Evolutionary conservation across 2,797 vertebrate species (phyloP).

Genomic region (Sebastiscus albofasciatus): DNA sequence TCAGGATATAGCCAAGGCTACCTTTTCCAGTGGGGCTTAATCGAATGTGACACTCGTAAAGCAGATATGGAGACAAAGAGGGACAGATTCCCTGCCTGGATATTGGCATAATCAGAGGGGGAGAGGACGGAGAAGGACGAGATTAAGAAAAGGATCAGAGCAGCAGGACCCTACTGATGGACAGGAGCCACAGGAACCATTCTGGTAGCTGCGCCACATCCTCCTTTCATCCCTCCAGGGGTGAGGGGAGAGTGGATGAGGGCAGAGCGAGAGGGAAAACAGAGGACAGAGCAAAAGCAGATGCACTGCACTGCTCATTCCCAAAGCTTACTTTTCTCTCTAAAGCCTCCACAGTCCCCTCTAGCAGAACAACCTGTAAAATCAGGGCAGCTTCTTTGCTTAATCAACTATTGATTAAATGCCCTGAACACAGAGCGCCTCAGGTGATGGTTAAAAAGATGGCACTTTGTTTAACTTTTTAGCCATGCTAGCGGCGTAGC

Average conservation of each 20-base stretch:
- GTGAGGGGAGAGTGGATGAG: not conserved
- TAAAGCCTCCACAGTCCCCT: not conserved
- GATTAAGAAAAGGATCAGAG: slow-evolving; percentile 55
- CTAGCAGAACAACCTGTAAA: slow-evolving; percentile 9
- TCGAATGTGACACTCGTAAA: slow-evolving; percentile 42
- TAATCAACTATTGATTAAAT: slow-evolving; percentile 42
- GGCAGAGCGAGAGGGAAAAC: not conserved
- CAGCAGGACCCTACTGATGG: slow-evolving; percentile 33
- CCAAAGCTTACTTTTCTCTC: slow-evolving; percentile 8
- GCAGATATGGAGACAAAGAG: slow-evolving; percentile 24
- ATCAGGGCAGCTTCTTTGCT: slow-evolving; percentile 5
- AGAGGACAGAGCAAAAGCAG: slow-evolving; percentile 7
- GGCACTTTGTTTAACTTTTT: not conserved
- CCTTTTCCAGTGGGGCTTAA: slow-evolving; percentile 18
- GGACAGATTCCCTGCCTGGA: slow-evolving; percentile 14
- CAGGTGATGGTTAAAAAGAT: not conserved
- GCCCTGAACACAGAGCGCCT: not conserved
- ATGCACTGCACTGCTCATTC: slow-evolving; percentile 10
- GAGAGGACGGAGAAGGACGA: slow-evolving; percentile 32
- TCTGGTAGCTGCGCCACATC: slow-evolving; percentile 1
- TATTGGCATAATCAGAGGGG: slow-evolving; percentile 44
- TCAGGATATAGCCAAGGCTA: slow-evolving; percentile 24
- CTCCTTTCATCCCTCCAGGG: slow-evolving; percentile 31
- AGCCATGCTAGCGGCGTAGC: not conserved
- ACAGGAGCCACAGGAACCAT: slow-evolving; percentile 30